A percentile compares a stretch with the other conserved stretches of the same genome.
phyloP scores from a whole-genome alignment of 2,113 vertebrate genomes.

The Ondatra zibethicus region DNA sequence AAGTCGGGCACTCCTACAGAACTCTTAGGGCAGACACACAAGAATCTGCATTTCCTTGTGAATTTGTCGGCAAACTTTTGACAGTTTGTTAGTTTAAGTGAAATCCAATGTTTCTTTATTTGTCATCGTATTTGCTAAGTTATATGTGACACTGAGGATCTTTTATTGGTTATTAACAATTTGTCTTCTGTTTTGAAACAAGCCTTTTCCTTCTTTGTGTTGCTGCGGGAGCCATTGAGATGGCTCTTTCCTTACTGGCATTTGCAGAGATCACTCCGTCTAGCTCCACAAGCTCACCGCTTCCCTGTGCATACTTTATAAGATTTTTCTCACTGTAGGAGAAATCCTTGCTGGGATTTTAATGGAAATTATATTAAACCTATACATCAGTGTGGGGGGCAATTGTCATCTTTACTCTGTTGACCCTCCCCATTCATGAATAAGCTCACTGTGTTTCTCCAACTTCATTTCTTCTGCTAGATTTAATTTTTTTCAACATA shows the following conservation, averaged over 20 bases:
- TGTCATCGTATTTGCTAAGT: background rate
- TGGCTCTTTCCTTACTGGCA: background rate
- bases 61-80: background rate
- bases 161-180: background rate
- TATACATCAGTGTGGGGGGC: background rate
- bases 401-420: background rate
- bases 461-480: background rate
- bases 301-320: background rate
- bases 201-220: background rate
- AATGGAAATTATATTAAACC: conserved; percentile 25
- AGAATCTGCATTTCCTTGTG: background rate
- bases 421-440: background rate
- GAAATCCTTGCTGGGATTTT: background rate
- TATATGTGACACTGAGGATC: background rate
- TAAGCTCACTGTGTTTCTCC: background rate
- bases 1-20: background rate
- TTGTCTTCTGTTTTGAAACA: background rate
- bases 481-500: background rate
- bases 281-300: background rate
- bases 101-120: background rate
- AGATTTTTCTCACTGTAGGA: background rate
- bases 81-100: background rate
- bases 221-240: background rate
- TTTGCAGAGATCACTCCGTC: background rate
- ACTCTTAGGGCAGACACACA: background rate